Conservation (phyloP, 2,888 invertebrate species). For the Mythimna ferrago region DNA sequence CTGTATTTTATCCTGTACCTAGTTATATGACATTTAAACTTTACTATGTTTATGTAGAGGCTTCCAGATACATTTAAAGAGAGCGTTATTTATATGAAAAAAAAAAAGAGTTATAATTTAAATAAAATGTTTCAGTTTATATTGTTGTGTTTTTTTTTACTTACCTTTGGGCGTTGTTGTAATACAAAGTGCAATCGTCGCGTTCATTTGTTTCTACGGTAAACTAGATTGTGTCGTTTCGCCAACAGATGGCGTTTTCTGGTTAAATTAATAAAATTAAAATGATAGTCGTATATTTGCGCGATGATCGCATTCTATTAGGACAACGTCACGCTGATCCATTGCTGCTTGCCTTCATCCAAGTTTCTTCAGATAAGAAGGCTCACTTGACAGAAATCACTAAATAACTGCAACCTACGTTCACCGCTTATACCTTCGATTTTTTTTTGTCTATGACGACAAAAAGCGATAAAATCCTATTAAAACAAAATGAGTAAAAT, state of each 20-base stretch:
- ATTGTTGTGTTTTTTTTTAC: slow-evolving; percentile 21
- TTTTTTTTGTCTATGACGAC: neutral
- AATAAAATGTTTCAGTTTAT: slow-evolving; percentile 88
- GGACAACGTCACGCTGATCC: neutral
- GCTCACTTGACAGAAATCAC: neutral
- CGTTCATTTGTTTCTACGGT: no score
- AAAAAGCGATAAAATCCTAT: neutral
- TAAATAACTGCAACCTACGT: neutral
- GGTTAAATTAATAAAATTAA: no score
- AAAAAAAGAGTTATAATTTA: slow-evolving; percentile 84
- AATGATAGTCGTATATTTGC: neutral
- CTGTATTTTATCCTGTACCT: slow-evolving; percentile 73
- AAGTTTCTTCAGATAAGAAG: neutral
- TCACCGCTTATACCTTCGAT: neutral
- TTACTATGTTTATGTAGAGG: slow-evolving; percentile 86
- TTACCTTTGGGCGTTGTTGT: neutral
- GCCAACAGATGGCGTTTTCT: no score
- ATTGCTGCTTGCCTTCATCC: neutral
- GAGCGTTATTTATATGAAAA: slow-evolving; percentile 86
- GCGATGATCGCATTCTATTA: neutral
- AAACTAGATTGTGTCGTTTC: no score
- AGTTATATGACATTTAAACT: slow-evolving; percentile 72
- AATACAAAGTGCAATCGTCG: neutral
- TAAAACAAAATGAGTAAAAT: neutral
- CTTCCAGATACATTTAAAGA: slow-evolving; percentile 87